Conservation (phyloP, 2,797 vertebrate genomes). For the Echiichthys vipera region DNA sequence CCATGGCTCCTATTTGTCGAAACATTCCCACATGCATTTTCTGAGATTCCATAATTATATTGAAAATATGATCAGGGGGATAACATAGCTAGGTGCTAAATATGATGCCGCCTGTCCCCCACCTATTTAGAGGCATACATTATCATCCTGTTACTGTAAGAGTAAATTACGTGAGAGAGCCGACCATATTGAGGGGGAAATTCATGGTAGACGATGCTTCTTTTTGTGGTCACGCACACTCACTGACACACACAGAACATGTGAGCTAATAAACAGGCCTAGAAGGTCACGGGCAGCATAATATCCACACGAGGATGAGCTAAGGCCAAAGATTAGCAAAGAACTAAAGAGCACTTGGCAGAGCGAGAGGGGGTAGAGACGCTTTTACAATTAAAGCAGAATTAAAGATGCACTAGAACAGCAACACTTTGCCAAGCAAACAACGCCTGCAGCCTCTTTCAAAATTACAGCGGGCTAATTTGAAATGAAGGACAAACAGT, state of each 20-base stretch:
- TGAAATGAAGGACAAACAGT: conserved; percentile 88
- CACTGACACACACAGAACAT: conserved; percentile 32
- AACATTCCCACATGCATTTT: conserved; percentile 78
- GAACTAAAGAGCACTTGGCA: conserved; percentile 82
- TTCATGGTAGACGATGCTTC: conserved; percentile 19
- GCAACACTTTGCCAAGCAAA: conserved; percentile 86
- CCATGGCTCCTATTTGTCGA: conserved; percentile 79
- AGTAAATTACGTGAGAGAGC: conserved; percentile 61
- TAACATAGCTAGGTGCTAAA: conserved; percentile 77
- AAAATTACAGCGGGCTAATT: conserved; percentile 88
- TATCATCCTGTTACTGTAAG: conserved; percentile 73
- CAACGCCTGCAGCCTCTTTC: conserved; percentile 85
- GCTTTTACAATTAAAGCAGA: conserved; percentile 82
- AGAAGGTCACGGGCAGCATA: conserved; percentile 69
- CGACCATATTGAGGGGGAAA: conserved; percentile 2
- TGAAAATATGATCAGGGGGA: conserved; percentile 80
- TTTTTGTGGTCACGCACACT: conserved; percentile 34
- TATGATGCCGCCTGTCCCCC: conserved; percentile 61
- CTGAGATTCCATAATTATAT: conserved; percentile 80
- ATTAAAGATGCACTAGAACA: conserved; percentile 87
- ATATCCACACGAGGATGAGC: conserved; percentile 72
- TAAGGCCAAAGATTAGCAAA: conserved; percentile 75
- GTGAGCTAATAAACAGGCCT: conserved; percentile 72
- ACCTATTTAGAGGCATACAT: conserved; percentile 70
- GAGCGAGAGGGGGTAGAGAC: conserved; percentile 50